Base-by-base conservation (phyloP, 2,888 invertebrate species). In the Allophyes oxyacanthae region DNA sequence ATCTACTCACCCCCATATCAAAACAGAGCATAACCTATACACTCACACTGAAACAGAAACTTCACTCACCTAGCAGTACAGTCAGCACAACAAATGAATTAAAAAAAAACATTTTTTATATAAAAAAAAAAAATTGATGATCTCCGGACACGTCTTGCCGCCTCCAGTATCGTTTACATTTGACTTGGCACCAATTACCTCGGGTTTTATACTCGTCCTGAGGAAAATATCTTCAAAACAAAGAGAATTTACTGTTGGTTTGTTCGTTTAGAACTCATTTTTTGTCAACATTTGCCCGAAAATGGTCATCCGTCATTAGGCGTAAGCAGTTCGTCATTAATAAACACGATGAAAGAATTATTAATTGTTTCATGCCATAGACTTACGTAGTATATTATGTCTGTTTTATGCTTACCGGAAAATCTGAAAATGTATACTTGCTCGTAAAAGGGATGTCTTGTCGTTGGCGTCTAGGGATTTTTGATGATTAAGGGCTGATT, bases 131-230 rank as follows among this genome's bases (percentile, higher is more conserved):
- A n/a, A 1, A 37, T n/a, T 11, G 8, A 15, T 26, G 20, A 14
- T 53, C 57, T 34, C 41, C 15, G 38, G 41, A 42, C 71, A 64
- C 65, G 65, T 70, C 71, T 48, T 26, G n/a, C 6, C 57, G 37
- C 71, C 41, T 49, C 45, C 13, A 38, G 43, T 46, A 28, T 49
- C 57, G 49, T 41, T 14, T 41, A 57, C 65, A 56, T 64, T 55
- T 59, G 60, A 55, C 25, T 58, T 60, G 28, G 46, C 36, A 46
- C 45, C 54, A 66, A 60, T 65, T 63, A 77, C 34, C 52, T 57
- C 58, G 50, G 36, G 44, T 48, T 56, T 37, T 63, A 78, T 73
- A 72, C 56, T 69, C 46, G 66, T 51, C 51, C 25, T 60, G 13
- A 52, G 44, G 34, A 57, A 69, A 51, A 48, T 11, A 30, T 26